Evolutionary conservation across 2,888 invertebrate species (phyloP).

Genomic region (Subacronicta megacephala): DNA sequence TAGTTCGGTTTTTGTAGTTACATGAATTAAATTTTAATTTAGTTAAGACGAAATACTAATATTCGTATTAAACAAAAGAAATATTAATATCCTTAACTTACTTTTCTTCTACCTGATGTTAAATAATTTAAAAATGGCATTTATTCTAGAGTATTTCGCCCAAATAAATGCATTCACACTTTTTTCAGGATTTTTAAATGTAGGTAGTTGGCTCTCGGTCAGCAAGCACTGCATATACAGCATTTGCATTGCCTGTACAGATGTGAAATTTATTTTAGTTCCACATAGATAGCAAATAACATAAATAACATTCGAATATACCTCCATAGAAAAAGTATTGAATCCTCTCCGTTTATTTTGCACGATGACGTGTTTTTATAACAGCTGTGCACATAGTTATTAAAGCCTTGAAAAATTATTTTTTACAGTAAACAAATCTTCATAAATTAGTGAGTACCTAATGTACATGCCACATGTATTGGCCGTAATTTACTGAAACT

Average conservation of each 20-base stretch:
- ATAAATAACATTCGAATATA: slow-evolving; percentile 16
- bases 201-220: slow-evolving; percentile 9
- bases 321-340: slow-evolving; percentile 5
- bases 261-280: slow-evolving; percentile 12
- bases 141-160: too few species aligned
- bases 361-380: background rate
- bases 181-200: slow-evolving; percentile 6
- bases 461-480: slow-evolving; percentile 28
- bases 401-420: slow-evolving; percentile 29
- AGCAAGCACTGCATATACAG: slow-evolving; percentile 10
- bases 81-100: too few species aligned
- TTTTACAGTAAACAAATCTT: slow-evolving; percentile 32
- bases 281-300: too few species aligned
- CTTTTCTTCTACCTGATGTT: too few species aligned
- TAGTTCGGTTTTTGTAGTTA: too few species aligned
- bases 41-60: too few species aligned
- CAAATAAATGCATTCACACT: slow-evolving; percentile 13
- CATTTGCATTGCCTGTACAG: slow-evolving; percentile 3
- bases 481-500: slow-evolving; percentile 42
- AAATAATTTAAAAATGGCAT: too few species aligned
- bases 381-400: background rate
- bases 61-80: too few species aligned
- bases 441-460: slow-evolving; percentile 37
- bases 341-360: background rate
- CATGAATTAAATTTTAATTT: too few species aligned